A percentile compares a stretch with the other conserved stretches of the same genome.
phyloP scores from a whole-genome alignment of 2,113 vertebrate species.

The Poecilia latipinna region DNA sequence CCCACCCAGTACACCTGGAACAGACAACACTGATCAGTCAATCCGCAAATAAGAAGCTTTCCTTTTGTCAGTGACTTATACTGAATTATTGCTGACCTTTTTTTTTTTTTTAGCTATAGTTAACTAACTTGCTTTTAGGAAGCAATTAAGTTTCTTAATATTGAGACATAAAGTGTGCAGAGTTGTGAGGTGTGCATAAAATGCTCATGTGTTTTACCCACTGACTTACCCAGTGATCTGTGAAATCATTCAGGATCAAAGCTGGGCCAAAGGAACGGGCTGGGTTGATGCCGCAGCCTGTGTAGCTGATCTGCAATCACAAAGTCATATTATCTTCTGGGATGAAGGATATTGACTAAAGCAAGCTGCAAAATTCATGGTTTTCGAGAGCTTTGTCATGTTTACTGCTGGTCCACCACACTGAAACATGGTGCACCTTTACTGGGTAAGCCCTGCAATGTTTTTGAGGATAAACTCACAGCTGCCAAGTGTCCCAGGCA shows the following conservation, averaged over 20 bases:
- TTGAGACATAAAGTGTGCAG: conserved; percentile 24
- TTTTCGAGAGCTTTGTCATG: background rate
- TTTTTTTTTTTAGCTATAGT: conserved; percentile 52
- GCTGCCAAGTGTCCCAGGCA: conserved; percentile 93
- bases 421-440: background rate
- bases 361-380: background rate
- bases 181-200: conserved; percentile 31
- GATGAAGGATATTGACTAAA: background rate
- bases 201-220: background rate
- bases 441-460: conserved; percentile 7
- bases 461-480: conserved; percentile 77
- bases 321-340: conserved; percentile 5
- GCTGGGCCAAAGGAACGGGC: conserved; percentile 95
- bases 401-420: background rate
- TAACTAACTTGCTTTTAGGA: conserved; percentile 68
- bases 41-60: conserved; percentile 17
- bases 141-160: conserved; percentile 41
- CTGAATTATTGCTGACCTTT: background rate
- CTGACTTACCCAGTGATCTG: conserved; percentile 92
- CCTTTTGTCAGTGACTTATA: conserved; percentile 3
- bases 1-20: conserved; percentile 85
- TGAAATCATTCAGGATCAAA: conserved; percentile 84
- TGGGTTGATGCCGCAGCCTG: conserved; percentile 96
- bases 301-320: conserved; percentile 90
- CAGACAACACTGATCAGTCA: conserved; percentile 20